Evolutionary conservation across 2,113 vertebrate species (phyloP), one percentile per base, ranked within the genome.

Genomic region (Papio anubis): DNA sequence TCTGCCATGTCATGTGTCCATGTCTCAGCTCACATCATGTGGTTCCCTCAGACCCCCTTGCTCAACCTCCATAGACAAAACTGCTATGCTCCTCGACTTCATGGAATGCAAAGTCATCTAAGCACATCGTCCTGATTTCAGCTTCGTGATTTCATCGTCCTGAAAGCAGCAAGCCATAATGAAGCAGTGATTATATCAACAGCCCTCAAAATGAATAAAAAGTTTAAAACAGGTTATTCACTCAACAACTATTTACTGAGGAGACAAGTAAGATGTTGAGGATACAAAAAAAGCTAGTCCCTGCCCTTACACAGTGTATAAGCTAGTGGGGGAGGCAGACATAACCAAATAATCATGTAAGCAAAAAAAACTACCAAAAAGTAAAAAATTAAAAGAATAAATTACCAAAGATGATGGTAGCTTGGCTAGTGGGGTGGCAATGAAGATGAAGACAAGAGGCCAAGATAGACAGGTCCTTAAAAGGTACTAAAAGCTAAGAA

Each of bases 361-460:
- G n/a, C 59, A 83, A 88, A 43, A 96, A 94, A 57, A 96, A 87
- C 80, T 45, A 75, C n/a, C 40, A 64, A 76, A 78, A 89, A 80
- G 32, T n/a, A 79, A 80, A 66, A 84, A 70, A 55, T 14, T 64
- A 35, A 95, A 66, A 59, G 61, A 80, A 32, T 27, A 83, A 45
- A 25, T 83, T 57, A 23, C 23, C 45, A 73, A 27, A 90, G 86
- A 59, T 17, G 18, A 43, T 4, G 35, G 70, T 27, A 40, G 38
- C 61, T 78, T 91, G 27, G 38, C 52, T 59, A 57, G 50, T 73
- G 20, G 32, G 38, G 8, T 55, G 30, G 35, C 30, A 27, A 30
- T 11, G 10, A 45, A 81, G 38, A 57, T 21, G 8, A 45, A 84
- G 40, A 64, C 40, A 43, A 70, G 61, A 64, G n/a, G 32, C 38